A percentile compares a stretch with the other conserved stretches of the same genome.
Conservation (phyloP, 2,797 vertebrate genomes). For the Trichosurus vulpecula region DNA sequence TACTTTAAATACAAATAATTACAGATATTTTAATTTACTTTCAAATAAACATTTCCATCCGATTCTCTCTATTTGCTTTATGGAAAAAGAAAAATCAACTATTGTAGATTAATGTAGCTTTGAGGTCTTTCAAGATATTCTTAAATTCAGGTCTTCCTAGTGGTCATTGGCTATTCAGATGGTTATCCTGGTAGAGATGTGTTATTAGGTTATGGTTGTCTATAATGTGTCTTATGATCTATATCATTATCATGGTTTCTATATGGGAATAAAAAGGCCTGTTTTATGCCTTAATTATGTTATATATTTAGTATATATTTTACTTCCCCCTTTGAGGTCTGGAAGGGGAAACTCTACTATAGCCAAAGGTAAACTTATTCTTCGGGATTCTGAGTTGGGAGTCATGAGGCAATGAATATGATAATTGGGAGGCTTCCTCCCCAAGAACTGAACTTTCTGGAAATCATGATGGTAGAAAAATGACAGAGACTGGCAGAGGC, state of each 20-base stretch:
- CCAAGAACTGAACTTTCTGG: not conserved
- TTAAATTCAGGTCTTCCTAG: not conserved
- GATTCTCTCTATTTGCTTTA: not conserved
- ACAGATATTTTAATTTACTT: not conserved
- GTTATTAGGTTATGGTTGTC: not conserved
- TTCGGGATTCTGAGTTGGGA: not conserved
- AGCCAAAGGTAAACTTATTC: not conserved
- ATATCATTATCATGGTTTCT: not conserved
- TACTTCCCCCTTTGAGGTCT: not conserved
- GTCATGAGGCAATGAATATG: not conserved
- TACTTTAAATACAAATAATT: not conserved
- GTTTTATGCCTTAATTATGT: not conserved
- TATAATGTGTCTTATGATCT: not conserved
- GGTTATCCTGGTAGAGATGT: not conserved
- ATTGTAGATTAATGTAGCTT: not conserved
- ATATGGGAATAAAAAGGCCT: not conserved
- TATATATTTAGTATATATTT: not conserved
- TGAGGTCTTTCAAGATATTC: not conserved
- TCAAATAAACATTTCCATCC: not conserved
- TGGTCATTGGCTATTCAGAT: not conserved
- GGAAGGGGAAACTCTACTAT: not conserved
- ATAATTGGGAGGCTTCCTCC: not conserved
- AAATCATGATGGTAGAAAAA: not conserved
- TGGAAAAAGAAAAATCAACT: not conserved
- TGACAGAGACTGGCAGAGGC: not conserved